Evolutionary conservation across 2,888 invertebrate species (phyloP), one percentile per base, ranked within the genome.

Genomic region (Cephus pygmeus): DNA sequence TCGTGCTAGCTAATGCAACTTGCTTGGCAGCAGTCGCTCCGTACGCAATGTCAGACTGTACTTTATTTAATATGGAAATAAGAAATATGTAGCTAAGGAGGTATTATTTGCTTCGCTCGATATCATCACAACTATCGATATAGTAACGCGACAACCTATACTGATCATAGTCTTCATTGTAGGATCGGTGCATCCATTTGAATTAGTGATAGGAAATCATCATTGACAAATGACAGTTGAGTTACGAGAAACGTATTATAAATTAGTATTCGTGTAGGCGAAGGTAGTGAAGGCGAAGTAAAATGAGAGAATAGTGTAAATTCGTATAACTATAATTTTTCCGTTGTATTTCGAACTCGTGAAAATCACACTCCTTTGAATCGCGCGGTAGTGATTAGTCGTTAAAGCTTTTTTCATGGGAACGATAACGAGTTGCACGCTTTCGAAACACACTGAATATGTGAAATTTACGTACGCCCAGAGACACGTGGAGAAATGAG

Each of bases 91-190:
- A 81, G 80, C 82, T 84, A 85, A 76, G 79, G 83, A 85, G 83
- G 83, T 84, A 86, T 85, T 83, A 82, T 84, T 84, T 83, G 85
- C 83, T 83, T 83, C 75, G 80, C 82, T 83, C 75, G 84, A 85
- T 77, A 78, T 79, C 79, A 77, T 82, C 68, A 71, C 71, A 31
- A 56, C 71, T 71, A 71, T 71, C 71, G 6, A 71, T 71, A 31
- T 71, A 71, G 12, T 34, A 71, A 71, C 71, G 71, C 71, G 31
- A 31, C 23, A 56, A 23, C 23, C 56, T 56, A 23, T 56, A 23
- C 23, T 9, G 56, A 56, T 40, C 15, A 23, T 40, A 40, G 40
- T 40, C 40, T 6, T 15, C 40, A 40, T 23, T 40, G 23, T 56
- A 6, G 23, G 40, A 9, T 23, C 2, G 23, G 23, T 56, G 23